Evolutionary conservation across 2,888 invertebrate species (phyloP).

Genomic region (Ormia ochracea): DNA sequence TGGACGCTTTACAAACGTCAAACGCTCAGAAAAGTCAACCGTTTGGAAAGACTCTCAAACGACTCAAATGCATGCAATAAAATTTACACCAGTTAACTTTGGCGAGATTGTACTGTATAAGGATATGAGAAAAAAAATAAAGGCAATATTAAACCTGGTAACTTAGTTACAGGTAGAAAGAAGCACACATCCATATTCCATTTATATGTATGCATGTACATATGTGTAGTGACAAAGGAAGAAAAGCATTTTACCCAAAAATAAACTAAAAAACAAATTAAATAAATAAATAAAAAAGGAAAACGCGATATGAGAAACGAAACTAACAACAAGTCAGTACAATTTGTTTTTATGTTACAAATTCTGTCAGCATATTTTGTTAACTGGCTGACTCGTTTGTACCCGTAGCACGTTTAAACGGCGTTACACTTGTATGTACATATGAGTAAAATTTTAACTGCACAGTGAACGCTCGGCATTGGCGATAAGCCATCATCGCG

Average conservation of each 20-base stretch:
- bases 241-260: background rate
- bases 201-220: too few species aligned
- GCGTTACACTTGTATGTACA: background rate
- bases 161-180: slow-evolving; percentile 14
- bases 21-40: too few species aligned
- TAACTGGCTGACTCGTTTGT: slow-evolving; percentile 23
- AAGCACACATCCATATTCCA: background rate
- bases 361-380: slow-evolving; percentile 17
- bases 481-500: too few species aligned
- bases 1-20: too few species aligned
- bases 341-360: slow-evolving; percentile 42
- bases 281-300: background rate
- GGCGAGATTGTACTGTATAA: too few species aligned
- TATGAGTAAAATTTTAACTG: background rate
- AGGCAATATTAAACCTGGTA: slow-evolving; percentile 10
- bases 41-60: too few species aligned
- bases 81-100: too few species aligned
- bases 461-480: too few species aligned
- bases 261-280: too few species aligned
- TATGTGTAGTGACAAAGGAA: background rate
- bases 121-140: too few species aligned
- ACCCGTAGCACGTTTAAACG: slow-evolving; percentile 26
- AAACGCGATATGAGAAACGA: background rate
- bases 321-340: slow-evolving; percentile 20
- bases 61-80: too few species aligned